Percentiles rank a stretch among this genome's conserved stretches.
phyloP scores from a whole-genome alignment of 1,140 invertebrate species.

The Rhyzopertha dominica region DNA sequence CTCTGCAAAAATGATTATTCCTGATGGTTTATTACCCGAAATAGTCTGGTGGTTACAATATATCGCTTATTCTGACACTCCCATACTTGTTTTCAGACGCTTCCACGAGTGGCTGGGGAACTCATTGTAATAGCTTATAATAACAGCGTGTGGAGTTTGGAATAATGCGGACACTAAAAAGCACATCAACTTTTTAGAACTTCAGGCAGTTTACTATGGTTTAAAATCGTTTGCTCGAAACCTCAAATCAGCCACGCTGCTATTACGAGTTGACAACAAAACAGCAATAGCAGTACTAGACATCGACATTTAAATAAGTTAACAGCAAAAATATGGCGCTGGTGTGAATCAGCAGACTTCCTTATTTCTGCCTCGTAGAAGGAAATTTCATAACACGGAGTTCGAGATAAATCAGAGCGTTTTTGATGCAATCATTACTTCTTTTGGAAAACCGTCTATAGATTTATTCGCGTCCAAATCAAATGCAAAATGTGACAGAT shows the following conservation, averaged over 20 bases:
- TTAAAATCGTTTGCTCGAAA: slow-evolving; percentile 4
- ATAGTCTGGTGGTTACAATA: no score
- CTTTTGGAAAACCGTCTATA: slow-evolving; percentile 21
- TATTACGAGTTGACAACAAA: slow-evolving; percentile 7
- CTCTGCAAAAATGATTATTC: no score
- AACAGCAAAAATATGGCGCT: no score
- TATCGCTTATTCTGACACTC: no score
- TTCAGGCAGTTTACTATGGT: slow-evolving; percentile 2
- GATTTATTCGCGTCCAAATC: slow-evolving; percentile 29
- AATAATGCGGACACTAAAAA: background rate
- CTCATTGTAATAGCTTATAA: no score
- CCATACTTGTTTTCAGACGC: no score
- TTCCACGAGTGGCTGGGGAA: no score
- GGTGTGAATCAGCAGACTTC: no score
- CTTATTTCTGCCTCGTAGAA: no score
- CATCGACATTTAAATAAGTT: no score
- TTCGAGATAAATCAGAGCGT: slow-evolving; percentile 2
- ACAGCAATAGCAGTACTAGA: slow-evolving; percentile 10
- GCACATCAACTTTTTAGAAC: slow-evolving; percentile 7
- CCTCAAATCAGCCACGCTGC: background rate
- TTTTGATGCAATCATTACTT: slow-evolving; percentile 18
- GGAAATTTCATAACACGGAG: no score
- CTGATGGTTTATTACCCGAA: no score
- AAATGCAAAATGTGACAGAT: slow-evolving; percentile 31
- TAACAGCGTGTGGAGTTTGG: slow-evolving; percentile 3